Evolutionary conservation across 2,888 invertebrate genomes (phyloP), one percentile per base, ranked within the genome.

Genomic region (Nemoura dubitans): DNA sequence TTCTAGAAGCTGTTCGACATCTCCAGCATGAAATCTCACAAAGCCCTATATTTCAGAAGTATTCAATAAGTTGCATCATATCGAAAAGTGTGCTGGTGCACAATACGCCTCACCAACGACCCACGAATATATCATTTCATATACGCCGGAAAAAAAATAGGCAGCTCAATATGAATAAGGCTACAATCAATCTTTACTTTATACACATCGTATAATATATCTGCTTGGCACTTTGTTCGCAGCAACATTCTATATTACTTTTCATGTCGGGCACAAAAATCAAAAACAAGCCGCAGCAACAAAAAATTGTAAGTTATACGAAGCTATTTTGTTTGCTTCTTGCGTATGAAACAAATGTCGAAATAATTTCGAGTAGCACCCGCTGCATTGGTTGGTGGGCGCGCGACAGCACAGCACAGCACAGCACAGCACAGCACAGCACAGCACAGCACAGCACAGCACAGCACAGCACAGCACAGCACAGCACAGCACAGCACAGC

Each of bases 121-220:
- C 59, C 16, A 59, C 59, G 59, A 7, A 59, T 59, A 59, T 21
- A 59, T 59, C 59, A 59, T 59, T 59, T 21, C 14, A 59, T 59
- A 59, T 59, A 7, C 14, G 3, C 1, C 59, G 16, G 14, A 59
- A 59, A 59, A 59, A 21, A 59, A 59, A 59, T 59, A 59, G 21
- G 59, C 59, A 59, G 59, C 21, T 21, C 6, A 59, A 59, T 59
- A 59, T 59, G 21, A 59, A 59, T 59, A 59, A 21, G 59, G 59
- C 59, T 36, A 21, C 59, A 59, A 59, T 59, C 59, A 59, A 59
- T 59, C 59, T 59, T 59, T 59, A 59, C 59, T 59, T 59, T 59
- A 59, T 59, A 59, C 21, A 59, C 59, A 59, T 59, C 59, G 59
- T 21, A 36, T 36, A 59, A 59, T 59, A 7, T 59, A 59, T 59